A percentile compares a stretch with the other conserved stretches of the same genome.
These are phyloP conservation scores for Gallinago undulata DNA, from an alignment of 2,113 vertebrate species.

Conservation along the genomic window DNA sequence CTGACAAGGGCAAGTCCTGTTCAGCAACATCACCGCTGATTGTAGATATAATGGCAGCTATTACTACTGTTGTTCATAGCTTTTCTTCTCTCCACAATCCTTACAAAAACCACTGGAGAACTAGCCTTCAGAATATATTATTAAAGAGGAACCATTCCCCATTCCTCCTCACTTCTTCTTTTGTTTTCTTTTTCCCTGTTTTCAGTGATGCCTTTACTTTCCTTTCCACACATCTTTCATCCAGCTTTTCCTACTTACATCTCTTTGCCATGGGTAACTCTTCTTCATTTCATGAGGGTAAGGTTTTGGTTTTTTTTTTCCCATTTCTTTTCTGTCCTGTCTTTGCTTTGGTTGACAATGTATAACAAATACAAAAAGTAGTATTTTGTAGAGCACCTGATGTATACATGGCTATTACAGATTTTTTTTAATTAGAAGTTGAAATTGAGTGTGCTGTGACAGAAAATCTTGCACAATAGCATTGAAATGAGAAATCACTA, in stretches of 20 bases:
- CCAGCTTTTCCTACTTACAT: slow-evolving; percentile 67
- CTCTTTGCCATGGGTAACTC: slow-evolving; percentile 70
- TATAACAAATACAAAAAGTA: neutral
- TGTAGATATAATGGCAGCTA: neutral
- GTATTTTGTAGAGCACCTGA: neutral
- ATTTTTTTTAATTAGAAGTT: neutral
- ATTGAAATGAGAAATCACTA: neutral
- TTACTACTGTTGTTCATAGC: neutral
- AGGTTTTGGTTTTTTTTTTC: slow-evolving; percentile 9
- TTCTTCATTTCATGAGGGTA: slow-evolving; percentile 75
- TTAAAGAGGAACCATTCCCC: slow-evolving; percentile 23
- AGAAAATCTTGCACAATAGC: neutral
- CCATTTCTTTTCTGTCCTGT: slow-evolving; percentile 36
- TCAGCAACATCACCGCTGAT: neutral
- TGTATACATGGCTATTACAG: neutral
- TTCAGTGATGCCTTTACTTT: slow-evolving; percentile 70
- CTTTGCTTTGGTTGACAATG: slow-evolving; percentile 14
- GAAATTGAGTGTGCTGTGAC: neutral
- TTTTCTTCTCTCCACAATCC: neutral
- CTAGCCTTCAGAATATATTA: neutral
- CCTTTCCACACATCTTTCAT: slow-evolving; percentile 71
- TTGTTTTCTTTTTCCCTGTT: slow-evolving; percentile 65
- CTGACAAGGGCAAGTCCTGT: neutral
- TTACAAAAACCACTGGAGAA: neutral
- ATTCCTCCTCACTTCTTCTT: slow-evolving; percentile 57